Base-by-base conservation (phyloP, 2,113 vertebrate species). In the Vulpes lagopus region DNA sequence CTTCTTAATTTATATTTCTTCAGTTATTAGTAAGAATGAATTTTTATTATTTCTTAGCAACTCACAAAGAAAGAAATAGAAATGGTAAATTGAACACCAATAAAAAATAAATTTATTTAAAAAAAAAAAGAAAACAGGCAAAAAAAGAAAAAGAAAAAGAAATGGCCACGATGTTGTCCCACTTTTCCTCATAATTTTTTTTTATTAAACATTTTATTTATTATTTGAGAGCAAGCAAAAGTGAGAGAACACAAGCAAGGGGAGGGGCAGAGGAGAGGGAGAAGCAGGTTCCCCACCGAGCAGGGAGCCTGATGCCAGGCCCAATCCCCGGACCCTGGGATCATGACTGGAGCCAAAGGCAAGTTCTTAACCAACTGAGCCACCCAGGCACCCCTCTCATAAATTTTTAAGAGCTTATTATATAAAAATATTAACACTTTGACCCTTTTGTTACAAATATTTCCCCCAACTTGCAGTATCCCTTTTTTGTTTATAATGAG, bases 391-490 rank as follows among this genome's bases (percentile, higher is more conserved):
- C 43, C 43, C 43, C 43, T 89, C 60, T 78, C 38, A 71, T 57
- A 62, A 83, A 59, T 69, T 93, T 90, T 87, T 87, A 96, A 91
- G 25, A 89, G 5, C 51, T 90, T 65, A 59, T 78, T 67, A 55
- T 86, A 38, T 83, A 86, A 73, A 95, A 89, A 86, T 62, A 81
- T 84, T 93, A 96, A 83, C 57, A 16, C 9, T 88, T 91, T 73
- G 60, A 51, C 20, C 74, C 43, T 57, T 73, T 57, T n/a, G 4
- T 83, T 91, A 22, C 65, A 81, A 57, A 35, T 53, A 22, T 78
- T 64, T 14, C n/a, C 32, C 20, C 55, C 4, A 76, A 3, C 49
- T 87, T 30, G 6, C 38, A 14, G 25, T 49, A 35, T 17, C 16
- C 51, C 4, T 93, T 91, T 73, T 89, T 95, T 91, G 12, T 64